A percentile compares a stretch with the other conserved stretches of the same genome.
These are phyloP conservation scores for Lasiurus borealis DNA, from an alignment of 2,113 vertebrate genomes.

Conservation along the genomic window DNA sequence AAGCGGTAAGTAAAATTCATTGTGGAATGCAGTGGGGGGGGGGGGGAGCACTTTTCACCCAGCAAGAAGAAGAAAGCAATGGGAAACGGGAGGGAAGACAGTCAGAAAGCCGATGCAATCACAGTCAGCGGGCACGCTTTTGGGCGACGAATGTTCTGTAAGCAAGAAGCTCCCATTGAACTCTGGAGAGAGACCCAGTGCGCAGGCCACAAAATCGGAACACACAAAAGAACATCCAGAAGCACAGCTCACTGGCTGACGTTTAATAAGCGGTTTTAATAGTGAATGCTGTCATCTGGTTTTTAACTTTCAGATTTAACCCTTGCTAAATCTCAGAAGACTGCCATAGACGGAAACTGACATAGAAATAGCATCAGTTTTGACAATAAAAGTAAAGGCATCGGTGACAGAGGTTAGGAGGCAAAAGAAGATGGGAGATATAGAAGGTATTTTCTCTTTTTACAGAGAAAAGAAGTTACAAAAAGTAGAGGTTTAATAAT, in stretches of 20 bases:
- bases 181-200: neutral
- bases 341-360: neutral
- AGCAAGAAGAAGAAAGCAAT: neutral
- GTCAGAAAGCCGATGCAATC: neutral
- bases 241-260: too few relatives aligned
- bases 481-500: neutral
- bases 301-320: neutral
- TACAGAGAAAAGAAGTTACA: neutral
- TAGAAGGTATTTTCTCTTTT: neutral
- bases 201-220: rapidly evolving
- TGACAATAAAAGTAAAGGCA: neutral
- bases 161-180: neutral
- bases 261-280: neutral
- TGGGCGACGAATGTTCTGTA: too few relatives aligned
- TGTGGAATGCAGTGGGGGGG: neutral
- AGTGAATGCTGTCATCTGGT: neutral
- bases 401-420: neutral
- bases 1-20: neutral
- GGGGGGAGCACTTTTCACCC: too few relatives aligned
- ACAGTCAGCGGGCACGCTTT: neutral
- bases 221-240: neutral
- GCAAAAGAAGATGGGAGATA: neutral
- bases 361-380: neutral
- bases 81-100: neutral
- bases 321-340: neutral